Conservation (phyloP, 1,140 invertebrate genomes). For the Aphidius ervi region DNA sequence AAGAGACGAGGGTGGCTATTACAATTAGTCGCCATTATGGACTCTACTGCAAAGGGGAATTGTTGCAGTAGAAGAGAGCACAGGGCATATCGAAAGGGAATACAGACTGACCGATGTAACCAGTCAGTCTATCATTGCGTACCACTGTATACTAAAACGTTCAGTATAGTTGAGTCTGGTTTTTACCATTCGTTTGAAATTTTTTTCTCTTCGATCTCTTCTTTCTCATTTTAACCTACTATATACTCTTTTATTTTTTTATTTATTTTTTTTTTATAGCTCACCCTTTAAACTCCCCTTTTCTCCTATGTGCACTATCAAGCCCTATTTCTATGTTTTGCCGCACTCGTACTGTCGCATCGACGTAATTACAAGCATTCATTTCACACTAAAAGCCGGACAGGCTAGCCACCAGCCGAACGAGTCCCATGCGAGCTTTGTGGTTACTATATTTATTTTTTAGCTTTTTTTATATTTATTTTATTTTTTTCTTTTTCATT, state of each 20-base stretch:
- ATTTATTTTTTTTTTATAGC: too few relatives aligned
- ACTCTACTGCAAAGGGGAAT: slow-evolving; percentile 6
- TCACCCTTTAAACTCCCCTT: slow-evolving; percentile 1
- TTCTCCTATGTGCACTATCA: neutral
- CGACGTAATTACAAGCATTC: slow-evolving; percentile 47
- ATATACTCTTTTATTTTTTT: neutral
- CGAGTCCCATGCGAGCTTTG: slow-evolving; percentile 7
- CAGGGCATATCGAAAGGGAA: neutral
- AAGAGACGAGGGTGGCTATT: slow-evolving; percentile 24
- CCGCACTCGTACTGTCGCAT: slow-evolving; percentile 23
- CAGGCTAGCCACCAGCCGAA: slow-evolving; percentile 19
- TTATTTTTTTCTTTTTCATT: neutral
- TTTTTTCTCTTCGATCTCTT: neutral
- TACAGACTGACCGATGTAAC: slow-evolving; percentile 17
- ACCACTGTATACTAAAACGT: slow-evolving; percentile 24
- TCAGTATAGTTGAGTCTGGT: slow-evolving; percentile 13
- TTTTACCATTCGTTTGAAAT: slow-evolving; percentile 20
- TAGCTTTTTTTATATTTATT: neutral
- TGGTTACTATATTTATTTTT: slow-evolving; percentile 6
- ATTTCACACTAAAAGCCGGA: slow-evolving; percentile 46
- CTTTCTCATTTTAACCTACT: neutral
- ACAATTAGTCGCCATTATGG: slow-evolving; percentile 31
- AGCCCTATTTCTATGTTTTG: slow-evolving; percentile 4
- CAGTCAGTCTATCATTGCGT: slow-evolving; percentile 28
- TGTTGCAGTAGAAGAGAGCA: slow-evolving; percentile 10